Conservation (phyloP, 2,888 invertebrate genomes). For the Ichneumoninae sp. region DNA sequence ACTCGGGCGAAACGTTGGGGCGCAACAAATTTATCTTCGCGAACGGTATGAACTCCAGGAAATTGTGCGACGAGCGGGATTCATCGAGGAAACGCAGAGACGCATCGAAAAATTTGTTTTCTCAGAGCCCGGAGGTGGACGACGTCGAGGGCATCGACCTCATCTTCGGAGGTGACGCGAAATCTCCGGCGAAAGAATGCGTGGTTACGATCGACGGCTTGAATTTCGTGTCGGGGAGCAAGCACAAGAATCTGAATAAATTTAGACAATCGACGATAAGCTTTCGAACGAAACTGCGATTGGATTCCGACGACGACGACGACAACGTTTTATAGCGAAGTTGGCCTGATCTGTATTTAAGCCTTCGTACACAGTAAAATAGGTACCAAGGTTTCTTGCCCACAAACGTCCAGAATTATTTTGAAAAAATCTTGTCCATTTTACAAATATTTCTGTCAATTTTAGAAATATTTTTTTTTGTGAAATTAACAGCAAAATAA, state of each 20-base stretch:
- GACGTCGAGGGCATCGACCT: conserved; percentile 13
- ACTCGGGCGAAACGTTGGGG: background rate
- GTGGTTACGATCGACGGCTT: background rate
- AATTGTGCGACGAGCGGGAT: background rate
- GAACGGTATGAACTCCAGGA: background rate
- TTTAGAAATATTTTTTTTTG: no score
- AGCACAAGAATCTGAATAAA: background rate
- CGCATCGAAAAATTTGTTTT: conserved; percentile 34
- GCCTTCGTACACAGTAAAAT: background rate
- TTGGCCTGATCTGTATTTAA: background rate
- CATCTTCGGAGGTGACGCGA: background rate
- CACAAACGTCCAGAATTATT: no score
- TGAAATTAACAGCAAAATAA: no score
- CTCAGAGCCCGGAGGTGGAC: conserved; percentile 10
- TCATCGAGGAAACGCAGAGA: background rate
- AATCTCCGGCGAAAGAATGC: background rate
- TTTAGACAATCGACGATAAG: conserved; percentile 30
- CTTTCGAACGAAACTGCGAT: conserved; percentile 41
- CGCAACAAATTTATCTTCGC: background rate
- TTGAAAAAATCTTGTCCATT: no score
- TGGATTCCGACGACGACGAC: conserved; percentile 53
- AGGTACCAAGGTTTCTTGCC: no score
- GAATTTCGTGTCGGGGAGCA: conserved; percentile 8
- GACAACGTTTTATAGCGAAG: conserved; percentile 22
- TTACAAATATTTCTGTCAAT: no score